These are phyloP conservation scores for Nyctereutes procyonoides DNA, from an alignment of 2,113 vertebrate species.

Conservation along the genomic window DNA sequence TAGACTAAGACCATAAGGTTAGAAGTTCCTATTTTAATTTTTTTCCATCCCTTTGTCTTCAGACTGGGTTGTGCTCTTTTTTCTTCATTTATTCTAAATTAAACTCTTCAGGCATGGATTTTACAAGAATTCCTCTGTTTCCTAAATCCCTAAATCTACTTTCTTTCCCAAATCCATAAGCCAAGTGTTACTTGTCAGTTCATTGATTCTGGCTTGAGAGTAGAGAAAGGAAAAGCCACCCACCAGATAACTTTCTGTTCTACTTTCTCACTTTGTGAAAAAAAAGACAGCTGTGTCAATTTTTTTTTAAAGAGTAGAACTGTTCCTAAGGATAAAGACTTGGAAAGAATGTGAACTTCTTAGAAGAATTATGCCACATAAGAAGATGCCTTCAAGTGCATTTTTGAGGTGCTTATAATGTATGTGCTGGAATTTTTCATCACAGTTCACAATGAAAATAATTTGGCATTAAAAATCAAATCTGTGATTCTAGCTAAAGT, in stretches of 20 bases:
- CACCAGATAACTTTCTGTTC: background rate
- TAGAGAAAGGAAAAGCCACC: background rate
- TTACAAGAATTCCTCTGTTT: background rate
- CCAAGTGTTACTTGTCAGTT: slow-evolving; percentile 13
- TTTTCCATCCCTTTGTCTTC: background rate
- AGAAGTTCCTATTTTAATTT: background rate
- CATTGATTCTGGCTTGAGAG: slow-evolving; percentile 9
- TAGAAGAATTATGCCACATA: background rate
- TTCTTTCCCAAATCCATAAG: background rate
- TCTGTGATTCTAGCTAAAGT: background rate
- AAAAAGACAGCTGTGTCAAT: background rate
- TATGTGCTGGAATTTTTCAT: background rate
- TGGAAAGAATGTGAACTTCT: background rate
- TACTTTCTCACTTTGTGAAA: background rate
- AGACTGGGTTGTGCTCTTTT: background rate
- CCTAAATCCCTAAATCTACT: background rate
- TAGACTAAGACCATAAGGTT: background rate
- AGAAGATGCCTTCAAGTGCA: background rate
- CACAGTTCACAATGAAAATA: background rate
- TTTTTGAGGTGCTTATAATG: background rate
- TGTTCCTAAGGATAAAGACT: background rate
- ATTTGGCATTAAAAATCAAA: slow-evolving; percentile 1
- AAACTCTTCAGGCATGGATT: background rate
- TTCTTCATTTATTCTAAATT: background rate
- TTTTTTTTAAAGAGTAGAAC: background rate